Conservation (phyloP, 2,113 vertebrate genomes). For the Myodes glareolus region DNA sequence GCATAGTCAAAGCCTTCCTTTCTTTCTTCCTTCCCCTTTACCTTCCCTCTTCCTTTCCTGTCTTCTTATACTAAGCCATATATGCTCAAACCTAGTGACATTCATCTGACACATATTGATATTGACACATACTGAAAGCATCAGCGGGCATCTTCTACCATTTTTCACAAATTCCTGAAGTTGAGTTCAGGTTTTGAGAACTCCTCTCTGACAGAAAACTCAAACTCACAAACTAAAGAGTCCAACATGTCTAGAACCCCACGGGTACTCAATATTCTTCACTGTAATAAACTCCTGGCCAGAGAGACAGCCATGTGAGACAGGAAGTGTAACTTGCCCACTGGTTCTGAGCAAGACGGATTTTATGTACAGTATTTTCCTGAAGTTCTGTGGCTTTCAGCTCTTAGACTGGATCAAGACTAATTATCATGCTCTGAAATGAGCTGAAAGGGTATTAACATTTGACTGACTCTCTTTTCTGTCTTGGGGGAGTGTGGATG, state of each 20-base stretch:
- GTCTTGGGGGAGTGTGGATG: fast-evolving
- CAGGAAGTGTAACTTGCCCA: fast-evolving
- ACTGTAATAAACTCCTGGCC: fast-evolving
- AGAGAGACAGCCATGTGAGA: fast-evolving
- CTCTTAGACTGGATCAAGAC: neutral
- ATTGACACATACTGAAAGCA: neutral
- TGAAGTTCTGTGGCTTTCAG: neutral
- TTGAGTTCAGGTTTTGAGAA: neutral
- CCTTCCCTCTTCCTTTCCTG: neutral
- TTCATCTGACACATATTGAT: neutral
- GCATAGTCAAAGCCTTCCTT: neutral
- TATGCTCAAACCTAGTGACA: fast-evolving
- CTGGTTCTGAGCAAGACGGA: neutral
- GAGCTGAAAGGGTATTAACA: neutral
- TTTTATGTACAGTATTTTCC: neutral
- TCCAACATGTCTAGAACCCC: neutral
- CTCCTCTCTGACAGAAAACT: neutral
- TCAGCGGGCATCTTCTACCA: fast-evolving
- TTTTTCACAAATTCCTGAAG: neutral
- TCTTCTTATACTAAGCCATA: neutral
- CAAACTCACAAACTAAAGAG: neutral
- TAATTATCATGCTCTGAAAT: neutral
- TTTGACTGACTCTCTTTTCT: neutral
- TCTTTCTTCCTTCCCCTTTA: neutral
- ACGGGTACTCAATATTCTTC: fast-evolving